A percentile compares a stretch with the other conserved stretches of the same genome.
Evolutionary conservation across 2,113 vertebrate genomes (phyloP).

Genomic region (Psammodynastes pulverulentus): DNA sequence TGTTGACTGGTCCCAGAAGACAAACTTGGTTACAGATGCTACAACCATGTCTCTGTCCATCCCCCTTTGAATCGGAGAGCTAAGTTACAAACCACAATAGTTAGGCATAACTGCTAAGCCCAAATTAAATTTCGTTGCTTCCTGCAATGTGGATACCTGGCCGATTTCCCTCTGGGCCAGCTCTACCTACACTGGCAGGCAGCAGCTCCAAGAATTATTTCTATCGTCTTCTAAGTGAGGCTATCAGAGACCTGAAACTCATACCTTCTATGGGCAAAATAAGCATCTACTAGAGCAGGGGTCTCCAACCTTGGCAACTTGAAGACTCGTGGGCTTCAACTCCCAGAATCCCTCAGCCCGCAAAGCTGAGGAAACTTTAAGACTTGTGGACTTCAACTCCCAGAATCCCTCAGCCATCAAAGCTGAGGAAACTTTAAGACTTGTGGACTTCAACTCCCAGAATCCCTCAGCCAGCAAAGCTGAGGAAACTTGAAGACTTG

Average conservation of each 20-base stretch:
- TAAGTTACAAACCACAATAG: background rate
- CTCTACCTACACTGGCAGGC: background rate
- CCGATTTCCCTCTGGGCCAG: background rate
- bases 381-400: no score
- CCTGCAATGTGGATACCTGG: background rate
- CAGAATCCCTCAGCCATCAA: no score
- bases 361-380: no score
- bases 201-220: background rate
- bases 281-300: background rate
- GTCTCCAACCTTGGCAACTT: no score
- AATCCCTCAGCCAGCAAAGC: no score
- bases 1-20: background rate
- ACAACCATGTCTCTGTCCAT: background rate
- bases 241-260: background rate
- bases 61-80: background rate
- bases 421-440: no score
- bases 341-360: no score
- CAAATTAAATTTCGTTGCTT: background rate
- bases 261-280: background rate
- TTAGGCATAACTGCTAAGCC: background rate
- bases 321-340: no score
- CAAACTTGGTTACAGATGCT: background rate
- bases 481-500: no score
- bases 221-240: background rate
- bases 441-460: no score